These are phyloP conservation scores for Philaenus spumarius DNA, from an alignment of 1,140 invertebrate species.

Conservation along the genomic window DNA sequence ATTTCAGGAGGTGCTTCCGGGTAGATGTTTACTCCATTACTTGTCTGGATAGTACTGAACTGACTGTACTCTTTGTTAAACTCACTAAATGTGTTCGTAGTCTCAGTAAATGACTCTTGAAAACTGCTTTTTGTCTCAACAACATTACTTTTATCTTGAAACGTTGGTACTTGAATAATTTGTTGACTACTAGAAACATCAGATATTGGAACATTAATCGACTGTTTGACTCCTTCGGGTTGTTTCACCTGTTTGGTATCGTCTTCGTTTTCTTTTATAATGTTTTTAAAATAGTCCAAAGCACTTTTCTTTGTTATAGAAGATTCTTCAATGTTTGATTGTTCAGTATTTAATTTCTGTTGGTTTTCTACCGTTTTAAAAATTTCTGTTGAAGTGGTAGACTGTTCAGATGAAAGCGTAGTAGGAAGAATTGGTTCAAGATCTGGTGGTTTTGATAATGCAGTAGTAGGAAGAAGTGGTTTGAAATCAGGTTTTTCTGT, in stretches of 20 bases:
- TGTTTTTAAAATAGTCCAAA: conserved; percentile 51
- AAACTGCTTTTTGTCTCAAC: no score
- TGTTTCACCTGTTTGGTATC: conserved; percentile 16
- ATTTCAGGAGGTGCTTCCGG: conserved; percentile 69
- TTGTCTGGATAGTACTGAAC: not conserved
- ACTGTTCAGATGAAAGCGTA: no score
- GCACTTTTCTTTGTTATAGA: conserved; percentile 45
- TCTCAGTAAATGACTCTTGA: no score
- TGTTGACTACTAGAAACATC: no score
- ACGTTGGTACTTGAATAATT: no score
- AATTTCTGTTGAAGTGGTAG: no score
- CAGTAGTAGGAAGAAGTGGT: not conserved
- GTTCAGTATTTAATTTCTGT: not conserved
- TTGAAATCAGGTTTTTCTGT: no score
- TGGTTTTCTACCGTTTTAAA: no score
- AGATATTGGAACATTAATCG: not conserved
- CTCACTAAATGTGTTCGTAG: not conserved
- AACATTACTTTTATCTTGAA: no score
- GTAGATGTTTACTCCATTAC: conserved; percentile 41
- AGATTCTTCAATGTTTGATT: conserved; percentile 11
- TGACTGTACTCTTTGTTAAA: not conserved
- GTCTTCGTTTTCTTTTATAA: conserved; percentile 42
- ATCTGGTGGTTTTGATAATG: not conserved
- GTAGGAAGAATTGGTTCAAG: no score
- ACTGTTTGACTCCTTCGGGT: not conserved